Evolutionary conservation across 2,888 invertebrate genomes (phyloP).

Genomic region (Tetropium fuscum): DNA sequence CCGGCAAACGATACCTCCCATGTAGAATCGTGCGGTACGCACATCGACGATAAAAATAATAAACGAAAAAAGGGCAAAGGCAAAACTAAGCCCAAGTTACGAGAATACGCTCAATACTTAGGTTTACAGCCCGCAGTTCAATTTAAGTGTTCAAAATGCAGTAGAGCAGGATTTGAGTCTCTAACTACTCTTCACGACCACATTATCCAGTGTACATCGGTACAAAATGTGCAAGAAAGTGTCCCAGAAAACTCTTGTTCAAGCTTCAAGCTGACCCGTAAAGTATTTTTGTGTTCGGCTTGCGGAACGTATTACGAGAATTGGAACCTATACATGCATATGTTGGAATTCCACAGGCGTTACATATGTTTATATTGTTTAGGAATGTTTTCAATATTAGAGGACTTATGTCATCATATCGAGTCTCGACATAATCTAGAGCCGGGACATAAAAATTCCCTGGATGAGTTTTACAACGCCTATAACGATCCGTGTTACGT

Average conservation of each 20-base stretch:
- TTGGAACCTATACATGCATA: constrained; percentile 88
- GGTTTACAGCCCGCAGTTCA: constrained; percentile 79
- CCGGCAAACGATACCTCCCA: constrained; percentile 21
- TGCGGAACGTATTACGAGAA: constrained; percentile 88
- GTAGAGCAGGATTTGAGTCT: constrained; percentile 75
- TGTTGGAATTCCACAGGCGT: constrained; percentile 84
- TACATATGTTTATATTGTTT: constrained; percentile 87
- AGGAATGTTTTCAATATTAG: constrained; percentile 84
- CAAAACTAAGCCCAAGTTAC: constrained; percentile 57
- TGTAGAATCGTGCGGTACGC: constrained; percentile 16
- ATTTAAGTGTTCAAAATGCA: constrained; percentile 81
- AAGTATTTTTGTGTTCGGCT: constrained; percentile 84
- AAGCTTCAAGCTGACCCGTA: constrained; percentile 77
- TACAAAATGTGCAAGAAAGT: constrained; percentile 44
- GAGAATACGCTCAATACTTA: constrained; percentile 79
- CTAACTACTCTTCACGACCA: constrained; percentile 77
- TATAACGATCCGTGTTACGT: constrained; percentile 79
- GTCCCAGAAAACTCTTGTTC: constrained; percentile 65
- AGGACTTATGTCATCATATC: constrained; percentile 82
- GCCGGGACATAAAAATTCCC: constrained; percentile 75
- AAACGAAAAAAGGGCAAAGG: constrained; percentile 44
- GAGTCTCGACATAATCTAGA: constrained; percentile 82
- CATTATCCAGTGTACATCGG: constrained; percentile 71
- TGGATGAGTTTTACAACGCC: constrained; percentile 75
- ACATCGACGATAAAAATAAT: constrained; percentile 29